Percentiles rank a stretch among this genome's conserved stretches.
Conservation (phyloP, 1,140 invertebrate species). For the Sycophaga agraensis region DNA sequence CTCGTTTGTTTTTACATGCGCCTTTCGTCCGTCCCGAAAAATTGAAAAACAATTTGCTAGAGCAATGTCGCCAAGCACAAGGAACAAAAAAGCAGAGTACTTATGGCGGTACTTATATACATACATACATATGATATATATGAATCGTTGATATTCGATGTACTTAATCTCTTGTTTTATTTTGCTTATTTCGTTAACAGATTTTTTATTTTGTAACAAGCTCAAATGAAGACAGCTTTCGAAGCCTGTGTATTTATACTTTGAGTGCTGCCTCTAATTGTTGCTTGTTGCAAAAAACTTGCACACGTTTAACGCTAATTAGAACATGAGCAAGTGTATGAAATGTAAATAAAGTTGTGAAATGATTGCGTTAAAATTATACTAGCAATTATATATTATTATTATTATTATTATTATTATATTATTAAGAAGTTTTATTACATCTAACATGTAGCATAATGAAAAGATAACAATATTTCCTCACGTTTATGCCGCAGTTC, state of each 20-base stretch:
- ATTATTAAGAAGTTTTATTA: conserved; percentile 8
- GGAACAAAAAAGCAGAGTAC: conserved; percentile 24
- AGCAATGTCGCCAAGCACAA: conserved; percentile 23
- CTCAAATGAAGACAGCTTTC: conserved; percentile 2
- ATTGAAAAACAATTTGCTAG: conserved; percentile 33
- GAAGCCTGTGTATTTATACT: conserved; percentile 2
- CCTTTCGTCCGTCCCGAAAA: conserved; percentile 42
- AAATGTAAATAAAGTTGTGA: conserved; percentile 24
- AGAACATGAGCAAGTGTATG: conserved; percentile 6
- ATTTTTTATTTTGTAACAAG: conserved; percentile 13
- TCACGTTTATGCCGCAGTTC: neutral
- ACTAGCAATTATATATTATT: conserved; percentile 25
- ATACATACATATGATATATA: conserved; percentile 12
- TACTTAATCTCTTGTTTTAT: conserved; percentile 37
- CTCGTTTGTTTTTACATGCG: conserved; percentile 2
- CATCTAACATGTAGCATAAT: conserved; percentile 18
- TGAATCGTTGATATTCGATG: conserved; percentile 31
- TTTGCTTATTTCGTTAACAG: conserved; percentile 23
- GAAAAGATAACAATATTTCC: conserved; percentile 6
- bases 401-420: conserved; percentile 22
- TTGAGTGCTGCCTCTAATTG: conserved; percentile 2
- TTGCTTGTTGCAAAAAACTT: conserved; percentile 2
- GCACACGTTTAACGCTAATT: conserved; percentile 2
- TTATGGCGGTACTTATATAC: conserved; percentile 29
- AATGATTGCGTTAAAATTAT: conserved; percentile 14